Base-by-base conservation (phyloP, 2,797 vertebrate species). In the Chaetophractus vellerosus region DNA sequence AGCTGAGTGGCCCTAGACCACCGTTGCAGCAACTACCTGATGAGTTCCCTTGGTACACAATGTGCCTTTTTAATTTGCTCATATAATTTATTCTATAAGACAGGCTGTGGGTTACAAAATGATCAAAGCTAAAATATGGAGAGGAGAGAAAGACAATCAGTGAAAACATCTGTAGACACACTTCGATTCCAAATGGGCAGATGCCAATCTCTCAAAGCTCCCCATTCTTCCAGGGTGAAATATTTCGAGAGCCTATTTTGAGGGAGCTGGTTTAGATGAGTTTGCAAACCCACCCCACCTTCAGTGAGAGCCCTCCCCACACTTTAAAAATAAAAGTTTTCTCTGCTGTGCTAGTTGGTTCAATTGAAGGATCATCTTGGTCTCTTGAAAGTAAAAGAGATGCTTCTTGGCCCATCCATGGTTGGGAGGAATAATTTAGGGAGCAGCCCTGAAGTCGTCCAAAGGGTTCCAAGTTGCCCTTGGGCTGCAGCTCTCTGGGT, bases 1-100 rank as follows among this genome's bases (percentile, higher is more conserved):
- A 55, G 99, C 99, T 1, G 99, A 99, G 98, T 98, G 99, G 96
- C 99, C 99, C 55, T 98, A 99, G 78, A 99, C 99, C 97, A 99
- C 99, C 92, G 99, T 99, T 98, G 99, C 99, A 2, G 99, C 99
- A 4, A 26, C 66, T 31, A 91, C 84, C 72, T 0, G 24, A 66
- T 6, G 38, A 68, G 93, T 41, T 69, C 36, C 79, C 50, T 85
- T 19, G 50, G 96, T 81, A 69, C 97, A 45, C 85, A 71, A 31
- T 78, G 96, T 95, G 96, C 89, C 96, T 96, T 96, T 95, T 90
- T 71, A 63, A 63, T 95, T 91, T 78, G 92, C 90, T 95, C 28
- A 5, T 72, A 31, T 82, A 66, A 23, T 88, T 94, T 79, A 50
- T 68, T 91, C 61, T 92, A 71, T 69, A 28, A 94, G 86, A 75